Base-by-base conservation (phyloP, 2,113 vertebrate genomes). In the Machaerirhynchus nigripectus region DNA sequence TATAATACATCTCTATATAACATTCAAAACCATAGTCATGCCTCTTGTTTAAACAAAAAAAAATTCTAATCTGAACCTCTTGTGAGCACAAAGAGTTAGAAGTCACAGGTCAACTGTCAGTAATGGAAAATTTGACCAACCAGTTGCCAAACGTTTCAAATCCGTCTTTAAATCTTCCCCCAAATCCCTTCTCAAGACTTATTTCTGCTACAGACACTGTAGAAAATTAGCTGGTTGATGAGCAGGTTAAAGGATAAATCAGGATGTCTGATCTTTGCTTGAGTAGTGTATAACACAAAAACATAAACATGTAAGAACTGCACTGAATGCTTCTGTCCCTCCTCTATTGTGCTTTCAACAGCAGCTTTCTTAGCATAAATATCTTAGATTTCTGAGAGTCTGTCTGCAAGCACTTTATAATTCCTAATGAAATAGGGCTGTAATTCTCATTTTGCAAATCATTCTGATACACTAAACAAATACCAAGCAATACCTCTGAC, bases 151-250 rank as follows among this genome's bases (percentile, higher is more conserved):
- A 91, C 1, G 2, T 70, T 96, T 90, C 71, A 96, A 96, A 96
- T 97, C 77, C 83, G 37, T 40, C 70, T 95, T 95, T 94, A 96
- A 92, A 86, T 92, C 84, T 95, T 71, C 47, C 37, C 49, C 44
- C 73, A 96, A 95, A 97, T 96, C 93, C 91, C 77, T 94, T 94
- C 87, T 95, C 83, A 90, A 77, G 65, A 78, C 30, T 83, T 42
- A 75, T 94, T 96, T 94, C 82, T 84, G 50, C 85, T 84, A 75
- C 57, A 53, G 64, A 61, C 21, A 30, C 73, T 50, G 37, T 50
- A 93, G 70, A 81, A 93, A 89, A 87, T 84, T 35, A 96, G 56
- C 59, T 78, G 37, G 39, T 85, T 78, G 77, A 89, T 78, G 87
- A 65, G 55, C 59, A 96, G 28, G 74, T 83, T 87, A 86, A 94